A percentile compares a stretch with the other conserved stretches of the same genome.
These are phyloP conservation scores for Lipophrys pholis DNA, from an alignment of 2,113 vertebrate genomes.

Conservation along the genomic window DNA sequence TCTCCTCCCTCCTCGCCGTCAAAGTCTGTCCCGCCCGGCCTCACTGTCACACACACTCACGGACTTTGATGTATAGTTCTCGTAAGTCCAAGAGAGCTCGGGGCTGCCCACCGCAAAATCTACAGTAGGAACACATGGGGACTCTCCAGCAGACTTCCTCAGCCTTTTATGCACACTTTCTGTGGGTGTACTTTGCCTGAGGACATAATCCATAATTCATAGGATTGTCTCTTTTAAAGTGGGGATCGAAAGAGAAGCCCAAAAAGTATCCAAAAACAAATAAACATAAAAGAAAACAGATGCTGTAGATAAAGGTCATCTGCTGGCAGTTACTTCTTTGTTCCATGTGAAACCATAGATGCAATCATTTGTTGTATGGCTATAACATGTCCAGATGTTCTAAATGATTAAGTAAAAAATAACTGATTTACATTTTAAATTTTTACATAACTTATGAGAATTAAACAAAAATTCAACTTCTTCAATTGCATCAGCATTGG, in stretches of 20 bases:
- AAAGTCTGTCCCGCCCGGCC: conserved; percentile 21
- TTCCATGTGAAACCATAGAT: not conserved
- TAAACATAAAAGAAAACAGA: conserved; percentile 24
- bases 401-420: too few species aligned
- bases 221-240: conserved; percentile 45
- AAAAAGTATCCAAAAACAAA: conserved; percentile 34
- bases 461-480: too few species aligned
- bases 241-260: conserved; percentile 2
- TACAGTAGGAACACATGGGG: conserved; percentile 13
- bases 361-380: too few species aligned
- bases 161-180: conserved; percentile 31
- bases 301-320: not conserved
- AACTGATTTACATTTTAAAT: too few species aligned
- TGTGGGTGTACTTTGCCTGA: conserved; percentile 27
- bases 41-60: conserved; percentile 30
- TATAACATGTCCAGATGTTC: too few species aligned
- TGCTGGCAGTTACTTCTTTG: not conserved
- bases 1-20: conserved; percentile 10
- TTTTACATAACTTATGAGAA: too few species aligned
- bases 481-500: too few species aligned
- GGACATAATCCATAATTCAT: conserved; percentile 56
- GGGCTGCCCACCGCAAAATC: conserved; percentile 36
- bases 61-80: conserved; percentile 52
- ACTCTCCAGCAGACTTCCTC: conserved; percentile 19
- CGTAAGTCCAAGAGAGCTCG: conserved; percentile 25